phyloP scores from a whole-genome alignment of 2,888 invertebrate genomes.

The Pseudococcus viburni region DNA sequence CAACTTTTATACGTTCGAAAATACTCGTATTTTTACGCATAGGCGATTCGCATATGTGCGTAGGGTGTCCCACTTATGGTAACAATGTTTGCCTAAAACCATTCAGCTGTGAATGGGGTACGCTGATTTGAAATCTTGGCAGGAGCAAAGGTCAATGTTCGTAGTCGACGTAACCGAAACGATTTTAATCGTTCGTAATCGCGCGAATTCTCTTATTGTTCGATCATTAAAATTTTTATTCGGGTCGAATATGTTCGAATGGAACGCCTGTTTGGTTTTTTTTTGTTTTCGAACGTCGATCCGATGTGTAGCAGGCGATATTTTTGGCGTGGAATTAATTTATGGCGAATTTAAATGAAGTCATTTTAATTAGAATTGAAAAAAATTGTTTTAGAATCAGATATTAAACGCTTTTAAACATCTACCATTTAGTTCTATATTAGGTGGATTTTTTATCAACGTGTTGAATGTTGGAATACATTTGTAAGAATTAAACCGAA shows the following conservation, averaged over 20 bases:
- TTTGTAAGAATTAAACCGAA: too few relatives aligned
- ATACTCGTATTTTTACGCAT: not conserved
- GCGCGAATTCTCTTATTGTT: not conserved
- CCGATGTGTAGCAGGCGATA: not conserved
- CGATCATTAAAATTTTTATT: conserved; percentile 10
- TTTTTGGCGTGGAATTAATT: not conserved
- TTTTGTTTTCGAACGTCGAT: not conserved
- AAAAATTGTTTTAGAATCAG: not conserved
- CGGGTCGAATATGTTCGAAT: not conserved
- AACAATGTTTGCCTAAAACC: conserved; percentile 35
- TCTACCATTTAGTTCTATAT: too few relatives aligned
- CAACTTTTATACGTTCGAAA: not conserved
- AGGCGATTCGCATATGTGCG: conserved; percentile 16
- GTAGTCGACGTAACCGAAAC: conserved; percentile 12
- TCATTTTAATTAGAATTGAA: not conserved
- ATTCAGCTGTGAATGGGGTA: conserved; percentile 25
- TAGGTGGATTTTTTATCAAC: too few relatives aligned
- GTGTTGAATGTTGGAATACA: too few relatives aligned
- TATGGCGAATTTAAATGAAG: not conserved
- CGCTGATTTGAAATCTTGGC: conserved; percentile 17
- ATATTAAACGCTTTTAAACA: not conserved
- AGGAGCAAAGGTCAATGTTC: not conserved
- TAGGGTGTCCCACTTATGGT: conserved; percentile 27
- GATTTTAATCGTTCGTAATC: not conserved
- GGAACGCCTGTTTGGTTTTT: not conserved